Conservation (phyloP, 2,888 invertebrate species). For the Mechanitis mazaeus region DNA sequence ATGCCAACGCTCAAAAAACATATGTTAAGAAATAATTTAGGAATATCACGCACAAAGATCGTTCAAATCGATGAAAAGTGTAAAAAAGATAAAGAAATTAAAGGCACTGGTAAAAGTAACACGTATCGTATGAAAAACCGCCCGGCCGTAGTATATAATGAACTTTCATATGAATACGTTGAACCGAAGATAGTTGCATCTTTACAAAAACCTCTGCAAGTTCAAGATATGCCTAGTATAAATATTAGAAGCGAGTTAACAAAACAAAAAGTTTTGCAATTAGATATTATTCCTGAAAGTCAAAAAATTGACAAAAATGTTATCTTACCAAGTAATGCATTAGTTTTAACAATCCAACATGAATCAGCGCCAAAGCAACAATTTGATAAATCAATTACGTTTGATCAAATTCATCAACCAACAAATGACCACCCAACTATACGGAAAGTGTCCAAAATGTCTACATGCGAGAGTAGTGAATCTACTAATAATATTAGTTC, state of each 20-base stretch:
- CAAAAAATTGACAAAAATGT: conserved; percentile 31
- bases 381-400: conserved; percentile 13
- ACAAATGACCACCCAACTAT: conserved; percentile 11
- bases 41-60: conserved; percentile 48
- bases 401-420: conserved; percentile 15
- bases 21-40: conserved; percentile 44
- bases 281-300: conserved; percentile 65
- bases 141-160: conserved; percentile 51
- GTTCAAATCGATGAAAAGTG: conserved; percentile 50
- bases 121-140: conserved; percentile 30
- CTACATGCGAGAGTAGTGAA: conserved; percentile 57
- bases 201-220: conserved; percentile 43
- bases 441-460: conserved; percentile 58
- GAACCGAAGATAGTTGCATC: conserved; percentile 39
- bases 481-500: conserved; percentile 53
- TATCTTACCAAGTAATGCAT: conserved; percentile 45
- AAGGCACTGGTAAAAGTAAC: conserved; percentile 38
- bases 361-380: conserved; percentile 27
- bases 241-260: conserved; percentile 70
- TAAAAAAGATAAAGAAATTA: conserved; percentile 30
- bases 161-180: conserved; percentile 50
- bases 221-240: conserved; percentile 71
- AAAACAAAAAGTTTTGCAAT: conserved; percentile 67
- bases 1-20: conserved; percentile 36
- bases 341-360: conserved; percentile 50